These are phyloP conservation scores for Lordiphosa andalusiaca DNA, from an alignment of 2,888 invertebrate genomes.

Conservation along the genomic window DNA sequence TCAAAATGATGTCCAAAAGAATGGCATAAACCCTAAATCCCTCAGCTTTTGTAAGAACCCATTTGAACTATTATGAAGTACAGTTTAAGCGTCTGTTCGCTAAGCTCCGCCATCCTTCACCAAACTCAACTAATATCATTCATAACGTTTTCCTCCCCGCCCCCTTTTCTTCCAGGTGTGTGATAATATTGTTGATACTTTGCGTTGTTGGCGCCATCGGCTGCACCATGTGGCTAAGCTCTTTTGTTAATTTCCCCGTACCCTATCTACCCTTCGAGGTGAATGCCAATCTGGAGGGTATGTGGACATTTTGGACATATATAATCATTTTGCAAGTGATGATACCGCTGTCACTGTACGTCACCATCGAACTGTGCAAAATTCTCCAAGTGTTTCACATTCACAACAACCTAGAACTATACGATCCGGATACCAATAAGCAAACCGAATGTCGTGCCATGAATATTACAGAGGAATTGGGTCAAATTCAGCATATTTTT, in stretches of 20 bases:
- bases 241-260: conserved; percentile 81
- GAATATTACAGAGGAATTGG: conserved; percentile 98
- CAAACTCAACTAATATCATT: background rate
- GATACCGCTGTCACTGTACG: conserved; percentile 98
- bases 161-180: conserved; percentile 83
- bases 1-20: too few relatives aligned
- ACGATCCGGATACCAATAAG: conserved; percentile 90
- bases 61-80: too few relatives aligned
- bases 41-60: too few relatives aligned
- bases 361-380: conserved; percentile 97
- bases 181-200: conserved; percentile 92
- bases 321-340: conserved; percentile 97
- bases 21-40: too few relatives aligned
- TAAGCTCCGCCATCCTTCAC: too few relatives aligned
- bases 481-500: conserved; percentile 96
- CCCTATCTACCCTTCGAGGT: conserved; percentile 86
- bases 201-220: conserved; percentile 95
- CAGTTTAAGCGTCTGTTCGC: too few relatives aligned
- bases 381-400: conserved; percentile 97
- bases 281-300: conserved; percentile 87
- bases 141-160: background rate
- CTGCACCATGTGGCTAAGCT: conserved; percentile 90
- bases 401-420: conserved; percentile 92
- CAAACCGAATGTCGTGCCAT: conserved; percentile 94
- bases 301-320: conserved; percentile 96